These are phyloP conservation scores for Drosophila phalerata DNA, from an alignment of 2,888 invertebrate genomes.

Conservation along the genomic window DNA sequence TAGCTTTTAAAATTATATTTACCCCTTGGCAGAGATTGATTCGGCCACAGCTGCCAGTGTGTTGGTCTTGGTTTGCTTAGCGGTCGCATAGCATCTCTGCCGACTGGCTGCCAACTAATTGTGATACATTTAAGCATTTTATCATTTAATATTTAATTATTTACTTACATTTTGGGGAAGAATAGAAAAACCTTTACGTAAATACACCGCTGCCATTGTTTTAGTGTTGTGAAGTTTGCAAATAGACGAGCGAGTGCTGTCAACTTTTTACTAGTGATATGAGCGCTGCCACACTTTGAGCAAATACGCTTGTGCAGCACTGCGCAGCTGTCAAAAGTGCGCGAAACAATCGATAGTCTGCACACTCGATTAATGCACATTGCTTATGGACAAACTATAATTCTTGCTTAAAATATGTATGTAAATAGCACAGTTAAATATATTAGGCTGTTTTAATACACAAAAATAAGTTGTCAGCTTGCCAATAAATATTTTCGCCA, in stretches of 20 bases:
- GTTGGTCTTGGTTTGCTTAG: constrained; percentile 84
- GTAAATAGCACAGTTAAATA: fast-evolving
- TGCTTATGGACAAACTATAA: background rate
- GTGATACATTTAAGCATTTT: background rate
- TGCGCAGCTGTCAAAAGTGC: constrained; percentile 17
- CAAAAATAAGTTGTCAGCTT: too few relatives aligned
- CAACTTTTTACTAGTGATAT: too few relatives aligned
- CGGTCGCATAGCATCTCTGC: constrained; percentile 76
- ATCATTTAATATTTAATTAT: constrained; percentile 1
- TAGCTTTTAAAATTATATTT: constrained; percentile 7
- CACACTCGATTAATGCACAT: constrained; percentile 1
- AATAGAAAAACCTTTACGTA: constrained; percentile 62
- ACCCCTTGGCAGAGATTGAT: constrained; percentile 91
- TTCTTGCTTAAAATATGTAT: background rate
- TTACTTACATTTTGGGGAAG: constrained; percentile 64
- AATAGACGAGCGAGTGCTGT: too few relatives aligned
- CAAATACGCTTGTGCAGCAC: constrained; percentile 3
- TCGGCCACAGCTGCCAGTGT: constrained; percentile 87
- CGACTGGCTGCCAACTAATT: constrained; percentile 45
- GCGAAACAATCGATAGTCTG: constrained; percentile 2
- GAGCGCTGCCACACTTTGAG: constrained; percentile 13
- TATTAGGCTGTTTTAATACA: background rate
- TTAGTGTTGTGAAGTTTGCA: constrained; percentile 21
- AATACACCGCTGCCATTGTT: constrained; percentile 64
- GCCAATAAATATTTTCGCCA: fast-evolving